Evolutionary conservation across 2,113 vertebrate genomes (phyloP).

Genomic region (Balaeniceps rex): DNA sequence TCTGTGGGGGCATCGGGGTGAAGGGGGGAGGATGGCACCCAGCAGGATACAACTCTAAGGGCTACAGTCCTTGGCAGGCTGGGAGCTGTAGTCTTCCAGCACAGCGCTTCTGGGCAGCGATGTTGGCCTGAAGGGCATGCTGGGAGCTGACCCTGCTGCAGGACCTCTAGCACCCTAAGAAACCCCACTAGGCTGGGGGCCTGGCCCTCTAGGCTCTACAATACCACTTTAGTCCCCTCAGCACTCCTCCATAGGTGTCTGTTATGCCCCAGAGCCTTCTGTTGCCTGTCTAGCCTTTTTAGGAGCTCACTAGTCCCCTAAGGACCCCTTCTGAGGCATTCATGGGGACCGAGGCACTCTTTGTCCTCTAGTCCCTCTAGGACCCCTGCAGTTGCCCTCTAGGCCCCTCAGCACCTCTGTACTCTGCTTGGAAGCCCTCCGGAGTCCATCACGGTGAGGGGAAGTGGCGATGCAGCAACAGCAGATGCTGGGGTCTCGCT

Average conservation of each 20-base stretch:
- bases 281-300: neutral
- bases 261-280: neutral
- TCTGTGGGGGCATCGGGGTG: neutral
- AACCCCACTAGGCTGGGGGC: neutral
- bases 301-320: neutral
- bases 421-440: neutral
- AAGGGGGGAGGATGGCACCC: neutral
- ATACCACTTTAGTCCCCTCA: neutral
- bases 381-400: neutral
- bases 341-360: neutral
- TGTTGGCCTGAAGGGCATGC: no score
- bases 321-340: neutral
- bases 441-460: neutral
- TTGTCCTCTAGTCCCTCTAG: neutral
- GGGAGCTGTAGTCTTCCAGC: neutral
- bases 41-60: no score
- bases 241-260: neutral
- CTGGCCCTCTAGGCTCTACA: neutral
- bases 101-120: neutral
- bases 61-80: no score
- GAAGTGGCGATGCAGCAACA: neutral
- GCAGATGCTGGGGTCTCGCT: neutral
- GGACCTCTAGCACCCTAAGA: neutral
- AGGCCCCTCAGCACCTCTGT: no score
- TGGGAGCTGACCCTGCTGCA: neutral